Conservation (phyloP, 1,140 invertebrate species). For the Ectropis grisescens region DNA sequence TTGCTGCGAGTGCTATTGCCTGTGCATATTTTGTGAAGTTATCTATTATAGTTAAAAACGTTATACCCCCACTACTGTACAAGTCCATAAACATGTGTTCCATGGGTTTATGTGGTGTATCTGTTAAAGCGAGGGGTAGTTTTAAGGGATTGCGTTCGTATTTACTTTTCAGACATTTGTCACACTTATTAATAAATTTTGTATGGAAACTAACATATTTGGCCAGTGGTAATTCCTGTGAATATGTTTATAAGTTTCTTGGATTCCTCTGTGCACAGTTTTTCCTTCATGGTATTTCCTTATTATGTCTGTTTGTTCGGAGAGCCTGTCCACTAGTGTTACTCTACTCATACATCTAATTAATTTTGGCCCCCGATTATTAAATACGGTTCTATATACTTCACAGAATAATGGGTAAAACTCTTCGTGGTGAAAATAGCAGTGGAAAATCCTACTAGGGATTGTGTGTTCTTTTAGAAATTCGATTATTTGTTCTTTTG, state of each 20-base stretch:
- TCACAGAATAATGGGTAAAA: conserved; percentile 5
- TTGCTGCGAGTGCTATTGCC: no score
- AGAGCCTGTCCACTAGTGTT: conserved; percentile 19
- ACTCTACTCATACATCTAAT: conserved; percentile 18
- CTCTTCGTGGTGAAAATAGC: conserved; percentile 13
- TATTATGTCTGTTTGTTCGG: conserved; percentile 27
- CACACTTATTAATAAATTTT: no score
- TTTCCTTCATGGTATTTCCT: conserved; percentile 33
- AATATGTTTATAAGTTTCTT: conserved; percentile 37
- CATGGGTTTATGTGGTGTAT: no score
- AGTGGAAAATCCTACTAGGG: conserved; percentile 6
- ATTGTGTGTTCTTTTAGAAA: conserved; percentile 17
- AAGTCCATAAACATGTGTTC: no score
- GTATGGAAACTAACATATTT: no score
- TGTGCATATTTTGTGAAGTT: no score
- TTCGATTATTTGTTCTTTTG: conserved; percentile 6
- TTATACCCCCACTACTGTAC: no score
- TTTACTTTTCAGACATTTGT: no score
- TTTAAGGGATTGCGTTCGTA: no score
- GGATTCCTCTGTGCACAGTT: conserved; percentile 32
- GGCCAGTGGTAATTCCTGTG: no score
- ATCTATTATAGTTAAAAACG: no score
- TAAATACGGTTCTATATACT: conserved; percentile 15
- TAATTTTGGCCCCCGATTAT: conserved; percentile 21
- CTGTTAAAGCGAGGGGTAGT: no score